Evolutionary conservation across 2,113 vertebrate genomes (phyloP), one percentile per base, ranked within the genome.

Genomic region (Dipodomys spectabilis): DNA sequence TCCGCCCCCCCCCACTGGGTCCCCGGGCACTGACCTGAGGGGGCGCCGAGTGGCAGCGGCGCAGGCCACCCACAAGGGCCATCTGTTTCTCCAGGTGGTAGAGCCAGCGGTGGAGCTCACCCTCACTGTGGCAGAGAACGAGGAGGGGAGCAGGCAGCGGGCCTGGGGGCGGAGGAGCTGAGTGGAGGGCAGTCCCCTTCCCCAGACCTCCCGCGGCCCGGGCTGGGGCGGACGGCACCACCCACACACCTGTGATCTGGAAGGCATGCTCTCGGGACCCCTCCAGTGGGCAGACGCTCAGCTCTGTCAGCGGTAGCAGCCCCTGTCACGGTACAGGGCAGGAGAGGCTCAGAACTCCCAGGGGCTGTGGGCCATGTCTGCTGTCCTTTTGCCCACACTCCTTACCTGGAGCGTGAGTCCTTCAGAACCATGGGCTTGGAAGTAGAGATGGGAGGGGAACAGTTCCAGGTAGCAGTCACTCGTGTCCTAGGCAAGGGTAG

Each of bases 381-480:
- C 39, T 39, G 39, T 0, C 65, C 75, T 39, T 2, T 25, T 11
- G 18, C n/a, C 67, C 28, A 3, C 0, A 39, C 2, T 5, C 91
- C 94, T 95, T 96, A 99, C 99, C 98, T 99, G 99, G 96, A 99
- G 99, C 30, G 98, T 99, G 95, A 99, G 97, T 85, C 99, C 99
- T 0, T 98, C 98, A 7, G 98, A 97, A 87, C 98, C 99, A 73
- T 98, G 96, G 18, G 99, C 99, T 93, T 99, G 98, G 96, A 99
- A 99, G 97, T 99, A 99, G 87, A 99, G 99, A 97, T 99, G 98
- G 71, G 99, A 99, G 95, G 99, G 98, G 97, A 99, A 99, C 8
- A 99, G 97, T 94, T 99, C 99, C 98, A 99, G 97, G 96, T 99
- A 99, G 96, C 99, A 99, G 93, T 99, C 99, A 0, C 98, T 99